Evolutionary conservation across 2,797 vertebrate species (phyloP), one percentile per base, ranked within the genome.

Genomic region (Coendou prehensilis): DNA sequence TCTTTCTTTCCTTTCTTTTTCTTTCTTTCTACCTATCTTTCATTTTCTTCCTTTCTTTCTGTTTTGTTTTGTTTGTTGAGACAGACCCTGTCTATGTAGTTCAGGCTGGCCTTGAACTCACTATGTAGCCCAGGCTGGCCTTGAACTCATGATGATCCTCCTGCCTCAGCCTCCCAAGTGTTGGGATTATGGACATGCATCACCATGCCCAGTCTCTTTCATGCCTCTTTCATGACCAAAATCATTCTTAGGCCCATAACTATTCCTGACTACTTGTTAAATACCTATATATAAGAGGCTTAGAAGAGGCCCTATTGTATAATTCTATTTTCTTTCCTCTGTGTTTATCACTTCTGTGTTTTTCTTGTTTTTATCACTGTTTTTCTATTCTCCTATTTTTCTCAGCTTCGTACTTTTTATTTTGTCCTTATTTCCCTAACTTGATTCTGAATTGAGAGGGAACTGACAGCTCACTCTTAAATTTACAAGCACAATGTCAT

Each of bases 311-410:
- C 90, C 47, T 59, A 61, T 33, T 83, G 54, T 82, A 61, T 75
- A 90, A 80, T 69, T 94, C 26, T 80, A 57, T 88, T 93, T 82
- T 95, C 47, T 61, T 85, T 91, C 41, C 47, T 91, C n/a, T 75
- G n/a, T 91, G 5, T 78, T 69, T 89, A 83, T 67, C 59, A 86
- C 14, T 45, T 91, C 79, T 41, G 61, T 81, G 17, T 83, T 63
- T 33, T 76, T 22, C 71, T 54, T 88, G 28, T 71, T 85, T 63
- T 10, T 41, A 33, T 76, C 33, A 37, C 33, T 57, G 52, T 78
- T 50, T 33, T 18, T 56, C 50, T 15, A 7, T 50, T 20, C 33
- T 20, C 11, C 47, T 78, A n/a, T 80, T 20, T 56, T 56, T 56
- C 78, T 80, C 52, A n/a, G 9, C 5, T 37, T 80, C 56, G 18